Evolutionary conservation across 2,797 vertebrate species (phyloP).

Genomic region (Gymnodraco acuticeps): DNA sequence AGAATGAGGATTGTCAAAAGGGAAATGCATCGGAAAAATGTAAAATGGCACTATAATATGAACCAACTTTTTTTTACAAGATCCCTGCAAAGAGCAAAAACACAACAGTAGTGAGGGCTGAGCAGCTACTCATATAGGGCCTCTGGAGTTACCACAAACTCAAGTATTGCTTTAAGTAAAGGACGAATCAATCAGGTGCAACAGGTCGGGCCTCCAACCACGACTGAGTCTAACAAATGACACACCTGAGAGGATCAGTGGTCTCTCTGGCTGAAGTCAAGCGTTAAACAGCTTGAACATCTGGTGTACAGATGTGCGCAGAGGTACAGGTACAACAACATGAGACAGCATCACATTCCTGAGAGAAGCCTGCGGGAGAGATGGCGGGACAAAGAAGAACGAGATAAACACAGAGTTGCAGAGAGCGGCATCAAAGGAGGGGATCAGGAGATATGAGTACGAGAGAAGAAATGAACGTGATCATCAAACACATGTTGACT

Average conservation of each 20-base stretch:
- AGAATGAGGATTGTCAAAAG: neutral
- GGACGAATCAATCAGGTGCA: constrained; percentile 2
- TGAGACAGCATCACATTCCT: constrained; percentile 52
- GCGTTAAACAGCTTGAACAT: constrained; percentile 49
- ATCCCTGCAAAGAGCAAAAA: neutral
- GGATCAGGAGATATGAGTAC: constrained; percentile 18
- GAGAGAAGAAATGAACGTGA: constrained; percentile 29
- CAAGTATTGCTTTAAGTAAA: neutral
- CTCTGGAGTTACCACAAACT: neutral
- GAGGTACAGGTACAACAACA: constrained; percentile 55
- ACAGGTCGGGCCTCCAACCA: constrained; percentile 16
- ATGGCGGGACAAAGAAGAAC: constrained; percentile 48
- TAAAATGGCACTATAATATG: neutral
- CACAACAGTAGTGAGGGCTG: neutral
- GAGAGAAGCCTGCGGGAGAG: constrained; percentile 48
- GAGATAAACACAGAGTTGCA: constrained; percentile 40
- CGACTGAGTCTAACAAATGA: constrained; percentile 22
- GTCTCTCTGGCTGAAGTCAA: constrained; percentile 20
- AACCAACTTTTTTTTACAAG: neutral
- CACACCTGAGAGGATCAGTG: constrained; percentile 54
- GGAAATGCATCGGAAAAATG: neutral
- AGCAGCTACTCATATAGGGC: neutral
- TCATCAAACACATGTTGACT: constrained; percentile 62
- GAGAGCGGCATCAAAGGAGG: constrained; percentile 51
- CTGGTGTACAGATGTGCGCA: constrained; percentile 66